These are phyloP conservation scores for Sorex araneus DNA, from an alignment of 2,113 vertebrate genomes.

Conservation along the genomic window DNA sequence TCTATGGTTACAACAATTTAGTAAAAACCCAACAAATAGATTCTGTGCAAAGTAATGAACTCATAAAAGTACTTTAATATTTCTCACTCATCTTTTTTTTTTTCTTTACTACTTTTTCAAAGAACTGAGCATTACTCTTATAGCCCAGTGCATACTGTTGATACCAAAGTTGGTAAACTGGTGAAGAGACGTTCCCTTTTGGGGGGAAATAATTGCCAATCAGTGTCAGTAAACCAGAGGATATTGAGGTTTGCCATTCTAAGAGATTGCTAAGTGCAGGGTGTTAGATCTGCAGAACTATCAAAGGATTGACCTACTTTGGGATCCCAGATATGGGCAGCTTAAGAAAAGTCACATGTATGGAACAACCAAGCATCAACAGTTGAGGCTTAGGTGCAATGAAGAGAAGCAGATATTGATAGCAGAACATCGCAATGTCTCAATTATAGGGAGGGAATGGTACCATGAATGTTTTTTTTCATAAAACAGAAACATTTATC, in stretches of 20 bases:
- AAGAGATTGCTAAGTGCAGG: background rate
- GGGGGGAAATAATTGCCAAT: fast-evolving
- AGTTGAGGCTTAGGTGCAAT: too few species aligned
- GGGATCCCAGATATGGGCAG: background rate
- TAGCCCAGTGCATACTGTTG: too few species aligned
- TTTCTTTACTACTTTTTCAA: background rate
- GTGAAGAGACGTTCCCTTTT: background rate
- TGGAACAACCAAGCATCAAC: too few species aligned
- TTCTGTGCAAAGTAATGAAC: background rate
- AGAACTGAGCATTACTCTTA: too few species aligned
- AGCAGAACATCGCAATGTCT: too few species aligned
- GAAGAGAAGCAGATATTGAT: too few species aligned
- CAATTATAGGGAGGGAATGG: too few species aligned
- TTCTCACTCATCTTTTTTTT: background rate
- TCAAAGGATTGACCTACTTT: background rate
- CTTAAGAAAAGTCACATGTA: background rate
- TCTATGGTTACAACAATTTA: background rate
- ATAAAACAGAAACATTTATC: background rate
- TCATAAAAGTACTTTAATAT: background rate
- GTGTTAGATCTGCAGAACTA: background rate
- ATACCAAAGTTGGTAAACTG: too few species aligned
- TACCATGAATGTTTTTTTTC: too few species aligned
- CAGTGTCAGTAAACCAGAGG: background rate
- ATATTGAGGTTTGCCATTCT: background rate
- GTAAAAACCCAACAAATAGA: background rate